A percentile compares a stretch with the other conserved stretches of the same genome.
Conservation (phyloP, 2,797 vertebrate species). For the Crypturellus tataupa region DNA sequence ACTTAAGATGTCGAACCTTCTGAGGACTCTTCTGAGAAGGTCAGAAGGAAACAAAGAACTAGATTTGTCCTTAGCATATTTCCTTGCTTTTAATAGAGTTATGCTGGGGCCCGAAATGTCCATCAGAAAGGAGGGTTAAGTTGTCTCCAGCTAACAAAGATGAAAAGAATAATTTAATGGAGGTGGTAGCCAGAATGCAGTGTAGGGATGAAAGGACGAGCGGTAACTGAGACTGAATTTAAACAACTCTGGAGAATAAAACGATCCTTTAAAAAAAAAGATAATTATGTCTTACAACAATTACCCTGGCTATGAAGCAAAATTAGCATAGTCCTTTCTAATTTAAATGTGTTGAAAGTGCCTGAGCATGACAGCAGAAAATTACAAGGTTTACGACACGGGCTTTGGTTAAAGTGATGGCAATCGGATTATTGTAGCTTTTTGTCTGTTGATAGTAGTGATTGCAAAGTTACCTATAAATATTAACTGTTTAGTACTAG, state of each 20-base stretch:
- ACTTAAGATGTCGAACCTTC: constrained; percentile 40
- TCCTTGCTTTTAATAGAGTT: constrained; percentile 56
- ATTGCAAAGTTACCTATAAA: constrained; percentile 77
- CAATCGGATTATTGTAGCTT: constrained; percentile 75
- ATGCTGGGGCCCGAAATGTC: constrained; percentile 49
- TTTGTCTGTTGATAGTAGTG: constrained; percentile 73
- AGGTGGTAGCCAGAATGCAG: constrained; percentile 59
- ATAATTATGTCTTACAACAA: constrained; percentile 85
- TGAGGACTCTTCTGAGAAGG: constrained; percentile 12
- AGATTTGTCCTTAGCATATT: constrained; percentile 56
- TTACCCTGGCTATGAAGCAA: constrained; percentile 84
- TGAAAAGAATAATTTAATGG: constrained; percentile 76
- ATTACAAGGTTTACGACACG: constrained; percentile 83
- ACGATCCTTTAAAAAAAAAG: constrained; percentile 73
- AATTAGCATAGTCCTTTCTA: constrained; percentile 87
- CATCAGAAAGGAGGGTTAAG: constrained; percentile 67
- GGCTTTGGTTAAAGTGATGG: constrained; percentile 81
- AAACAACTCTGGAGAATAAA: constrained; percentile 81
- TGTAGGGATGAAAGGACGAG: constrained; percentile 71
- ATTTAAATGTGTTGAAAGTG: constrained; percentile 86
- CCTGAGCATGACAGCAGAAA: constrained; percentile 84
- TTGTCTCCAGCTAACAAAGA: constrained; percentile 67
- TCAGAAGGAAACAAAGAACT: constrained; percentile 58
- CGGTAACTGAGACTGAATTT: constrained; percentile 77
- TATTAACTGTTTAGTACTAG: constrained; percentile 72